phyloP scores from a whole-genome alignment of 2,113 vertebrate species.

The Rhipidura dahli region DNA sequence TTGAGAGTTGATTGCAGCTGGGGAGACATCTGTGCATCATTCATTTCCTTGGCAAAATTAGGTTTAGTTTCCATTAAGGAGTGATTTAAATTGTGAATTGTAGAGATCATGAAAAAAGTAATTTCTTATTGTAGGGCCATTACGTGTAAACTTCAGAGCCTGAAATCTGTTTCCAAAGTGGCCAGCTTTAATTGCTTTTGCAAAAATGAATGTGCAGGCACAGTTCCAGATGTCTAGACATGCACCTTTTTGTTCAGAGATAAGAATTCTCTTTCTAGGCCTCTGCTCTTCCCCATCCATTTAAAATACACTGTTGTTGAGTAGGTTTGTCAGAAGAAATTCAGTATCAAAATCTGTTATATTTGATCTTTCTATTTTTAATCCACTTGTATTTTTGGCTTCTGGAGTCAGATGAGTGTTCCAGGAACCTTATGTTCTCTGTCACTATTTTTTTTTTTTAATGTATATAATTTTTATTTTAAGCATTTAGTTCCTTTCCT shows the following conservation, averaged over 20 bases:
- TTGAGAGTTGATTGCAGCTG: neutral
- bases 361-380: neutral
- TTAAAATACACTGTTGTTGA: neutral
- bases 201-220: neutral
- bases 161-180: neutral
- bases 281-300: neutral
- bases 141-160: neutral
- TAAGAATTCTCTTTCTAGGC: neutral
- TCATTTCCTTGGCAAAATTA: neutral
- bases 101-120: neutral
- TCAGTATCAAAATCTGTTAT: neutral
- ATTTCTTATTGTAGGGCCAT: neutral
- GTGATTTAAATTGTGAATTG: neutral
- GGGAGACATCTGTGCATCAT: neutral
- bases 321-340: neutral
- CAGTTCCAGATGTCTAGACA: constrained; percentile 17
- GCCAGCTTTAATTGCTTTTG: neutral
- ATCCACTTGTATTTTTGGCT: constrained; percentile 5
- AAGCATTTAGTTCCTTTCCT: neutral
- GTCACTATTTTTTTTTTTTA: neutral
- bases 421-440: neutral
- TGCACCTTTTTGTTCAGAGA: neutral
- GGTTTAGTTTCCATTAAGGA: constrained; percentile 2
- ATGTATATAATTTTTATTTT: neutral
- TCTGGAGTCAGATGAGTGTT: neutral